Conservation (phyloP, 64 coral and sea anemone genomes). For the Astreopora myriophthalma region DNA sequence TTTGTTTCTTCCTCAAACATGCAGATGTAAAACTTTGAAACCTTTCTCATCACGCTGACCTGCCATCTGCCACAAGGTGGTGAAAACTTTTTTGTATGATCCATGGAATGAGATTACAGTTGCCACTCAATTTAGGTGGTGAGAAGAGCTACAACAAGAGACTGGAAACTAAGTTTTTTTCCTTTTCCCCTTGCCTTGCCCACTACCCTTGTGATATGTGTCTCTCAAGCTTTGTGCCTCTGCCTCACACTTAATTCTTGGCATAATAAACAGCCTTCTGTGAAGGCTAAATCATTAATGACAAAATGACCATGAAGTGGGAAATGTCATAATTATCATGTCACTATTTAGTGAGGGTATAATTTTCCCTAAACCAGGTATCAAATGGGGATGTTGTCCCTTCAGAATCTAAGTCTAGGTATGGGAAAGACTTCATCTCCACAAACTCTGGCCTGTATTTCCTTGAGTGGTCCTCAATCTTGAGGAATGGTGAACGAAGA, state of each 20-base stretch:
- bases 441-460: constrained; percentile 43
- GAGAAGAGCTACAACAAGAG: too few species aligned
- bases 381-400: not conserved
- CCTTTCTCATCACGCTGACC: not conserved
- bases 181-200: too few species aligned
- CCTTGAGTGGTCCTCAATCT: constrained; percentile 8
- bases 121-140: too few species aligned
- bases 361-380: constrained; percentile 1
- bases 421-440: not conserved
- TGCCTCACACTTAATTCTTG: too few species aligned
- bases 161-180: too few species aligned
- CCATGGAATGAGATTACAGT: too few species aligned
- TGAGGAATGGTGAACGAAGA: not conserved
- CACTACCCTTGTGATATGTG: too few species aligned
- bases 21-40: not conserved
- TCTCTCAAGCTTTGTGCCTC: too few species aligned
- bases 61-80: too few species aligned
- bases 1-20: not conserved
- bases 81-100: too few species aligned
- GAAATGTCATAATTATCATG: not conserved
- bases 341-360: not conserved
- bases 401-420: constrained; percentile 29
- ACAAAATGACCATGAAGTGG: not conserved
- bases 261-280: too few species aligned
- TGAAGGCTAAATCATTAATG: not conserved